Percentiles rank a stretch among this genome's conserved stretches.
phyloP scores from a whole-genome alignment of 2,888 invertebrate species.

The Drosophila demipolita region DNA sequence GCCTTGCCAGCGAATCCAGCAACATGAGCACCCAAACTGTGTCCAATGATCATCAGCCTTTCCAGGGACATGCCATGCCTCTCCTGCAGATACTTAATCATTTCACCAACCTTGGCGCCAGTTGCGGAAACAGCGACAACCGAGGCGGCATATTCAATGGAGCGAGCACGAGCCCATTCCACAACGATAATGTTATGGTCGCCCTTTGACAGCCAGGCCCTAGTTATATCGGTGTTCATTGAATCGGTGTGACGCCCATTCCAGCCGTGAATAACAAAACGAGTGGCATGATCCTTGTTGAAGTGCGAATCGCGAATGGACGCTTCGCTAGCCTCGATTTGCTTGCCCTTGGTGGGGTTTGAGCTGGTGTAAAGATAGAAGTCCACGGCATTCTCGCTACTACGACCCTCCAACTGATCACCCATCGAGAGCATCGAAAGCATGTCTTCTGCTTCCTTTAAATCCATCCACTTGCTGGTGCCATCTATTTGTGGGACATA shows the following conservation, averaged over 20 bases:
- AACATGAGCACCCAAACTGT: constrained; percentile 88
- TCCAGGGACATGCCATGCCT: constrained; percentile 85
- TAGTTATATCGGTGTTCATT: constrained; percentile 72
- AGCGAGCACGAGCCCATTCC: constrained; percentile 87
- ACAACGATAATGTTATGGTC: constrained; percentile 87
- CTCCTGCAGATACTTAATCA: constrained; percentile 85
- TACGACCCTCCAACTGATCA: constrained; percentile 42
- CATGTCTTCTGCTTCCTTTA: constrained; percentile 44
- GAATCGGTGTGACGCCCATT: constrained; percentile 86
- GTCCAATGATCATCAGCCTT: constrained; percentile 86
- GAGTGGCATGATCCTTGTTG: constrained; percentile 59
- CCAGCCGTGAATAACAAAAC: constrained; percentile 87
- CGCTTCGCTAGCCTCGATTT: constrained; percentile 44
- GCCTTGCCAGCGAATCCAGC: constrained; percentile 87
- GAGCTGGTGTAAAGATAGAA: constrained; percentile 74
- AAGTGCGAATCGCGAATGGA: constrained; percentile 60
- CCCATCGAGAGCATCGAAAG: constrained; percentile 26
- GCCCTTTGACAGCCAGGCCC: constrained; percentile 86
- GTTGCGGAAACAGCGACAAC: constrained; percentile 83
- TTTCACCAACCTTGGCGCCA: constrained; percentile 73
- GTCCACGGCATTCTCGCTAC: constrained; percentile 49
- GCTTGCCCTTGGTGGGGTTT: constrained; percentile 57
- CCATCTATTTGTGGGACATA: constrained; percentile 61
- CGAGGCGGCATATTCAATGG: constrained; percentile 87
- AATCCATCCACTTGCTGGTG: constrained; percentile 49